Base-by-base conservation (phyloP, 2,888 invertebrate species). In the Hyposoter didymator region DNA sequence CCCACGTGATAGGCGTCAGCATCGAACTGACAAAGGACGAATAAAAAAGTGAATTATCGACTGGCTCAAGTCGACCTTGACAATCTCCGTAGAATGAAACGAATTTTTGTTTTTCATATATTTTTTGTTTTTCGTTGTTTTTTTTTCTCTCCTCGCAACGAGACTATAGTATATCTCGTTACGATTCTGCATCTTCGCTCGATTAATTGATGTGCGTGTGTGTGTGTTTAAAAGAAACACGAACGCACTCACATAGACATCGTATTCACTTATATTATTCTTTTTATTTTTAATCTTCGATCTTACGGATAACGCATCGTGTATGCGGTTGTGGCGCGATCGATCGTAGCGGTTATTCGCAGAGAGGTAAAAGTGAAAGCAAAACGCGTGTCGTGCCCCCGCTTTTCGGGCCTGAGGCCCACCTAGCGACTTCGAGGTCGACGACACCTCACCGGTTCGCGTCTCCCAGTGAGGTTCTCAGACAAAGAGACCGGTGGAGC, bases 291-390 rank as follows among this genome's bases (percentile, higher is more conserved):
- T 52, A 67, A 72, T 84, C 76, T 47, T 74, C 75, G 78, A 85
- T 85, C 80, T 76, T 78, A 82, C 73, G 84, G 79, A 84, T 79
- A 84, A 81, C 81, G 78, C 87, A 78, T 84, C 83, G 79, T 74
- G 70, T 74, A 72, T 43, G 39, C 75, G 67, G 81, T 81, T 67
- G 73, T 43, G 79, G 43, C 39, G 43, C 80, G 80, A 81, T 81
- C 82, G 82, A 67, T 73, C 85, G 87, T 87, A 87, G 85, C 87
- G 87, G 82, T 87, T 84, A 87, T 87, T 87, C 74, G 84, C 84
- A 73, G 81, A 84, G 84, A 84, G 84, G 86, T 84, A 87, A 87
- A 87, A 93, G 92, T 92, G 93, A 93, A 93, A 92, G 92, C 91
- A 90, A 89, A 90, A 74, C 75, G 83, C 80, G 72, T 83, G 81